Evolutionary conservation across 2,797 vertebrate genomes (phyloP).

Genomic region (Amblyopsis hoosieri): DNA sequence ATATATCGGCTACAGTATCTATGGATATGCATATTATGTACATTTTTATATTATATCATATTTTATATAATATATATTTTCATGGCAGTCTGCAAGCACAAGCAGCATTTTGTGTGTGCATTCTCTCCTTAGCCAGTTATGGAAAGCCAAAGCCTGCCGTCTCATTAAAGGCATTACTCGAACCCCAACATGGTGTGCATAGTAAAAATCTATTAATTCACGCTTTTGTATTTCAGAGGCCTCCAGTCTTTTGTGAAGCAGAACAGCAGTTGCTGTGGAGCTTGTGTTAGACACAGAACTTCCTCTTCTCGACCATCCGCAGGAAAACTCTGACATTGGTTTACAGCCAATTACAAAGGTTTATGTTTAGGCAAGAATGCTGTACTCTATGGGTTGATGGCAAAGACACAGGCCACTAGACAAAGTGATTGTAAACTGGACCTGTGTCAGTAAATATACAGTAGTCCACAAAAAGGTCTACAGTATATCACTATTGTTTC

Average conservation of each 20-base stretch:
- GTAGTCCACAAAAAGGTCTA: no score
- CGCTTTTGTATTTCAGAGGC: conserved; percentile 9
- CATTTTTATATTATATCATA: background rate
- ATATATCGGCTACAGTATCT: background rate
- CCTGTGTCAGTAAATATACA: no score
- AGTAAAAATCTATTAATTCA: conserved; percentile 11
- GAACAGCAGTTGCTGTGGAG: background rate
- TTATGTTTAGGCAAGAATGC: background rate
- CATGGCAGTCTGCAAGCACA: no score
- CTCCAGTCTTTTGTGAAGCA: conserved; percentile 9
- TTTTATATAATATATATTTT: background rate
- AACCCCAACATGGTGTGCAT: conserved; percentile 12
- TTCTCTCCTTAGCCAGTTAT: conserved; percentile 11
- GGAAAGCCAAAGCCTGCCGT: conserved; percentile 12
- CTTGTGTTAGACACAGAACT: conserved; percentile 17
- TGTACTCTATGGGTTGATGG: background rate
- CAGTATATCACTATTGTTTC: no score
- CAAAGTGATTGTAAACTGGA: no score
- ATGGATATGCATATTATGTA: conserved; percentile 8
- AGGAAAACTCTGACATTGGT: background rate
- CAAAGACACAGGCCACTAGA: background rate
- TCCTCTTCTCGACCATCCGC: conserved; percentile 20
- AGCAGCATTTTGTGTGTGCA: no score
- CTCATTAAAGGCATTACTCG: conserved; percentile 43
- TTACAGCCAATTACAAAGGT: background rate